These are phyloP conservation scores for Stegodyphus dumicola DNA, from an alignment of 1,140 invertebrate species.

Conservation along the genomic window DNA sequence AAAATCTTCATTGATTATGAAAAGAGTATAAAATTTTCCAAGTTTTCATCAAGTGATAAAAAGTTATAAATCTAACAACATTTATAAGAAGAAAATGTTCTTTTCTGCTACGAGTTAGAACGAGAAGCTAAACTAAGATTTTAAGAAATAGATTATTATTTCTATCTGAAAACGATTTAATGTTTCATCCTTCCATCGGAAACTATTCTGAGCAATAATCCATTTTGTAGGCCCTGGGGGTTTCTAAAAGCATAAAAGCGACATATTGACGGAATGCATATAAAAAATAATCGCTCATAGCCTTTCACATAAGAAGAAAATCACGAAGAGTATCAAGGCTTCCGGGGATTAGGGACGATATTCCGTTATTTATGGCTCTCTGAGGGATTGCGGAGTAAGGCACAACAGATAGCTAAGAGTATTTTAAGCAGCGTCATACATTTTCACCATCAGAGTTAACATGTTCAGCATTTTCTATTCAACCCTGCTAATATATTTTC, in stretches of 20 bases:
- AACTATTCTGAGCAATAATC: background rate
- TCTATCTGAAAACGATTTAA: background rate
- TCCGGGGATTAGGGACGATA: background rate
- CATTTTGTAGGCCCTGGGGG: background rate
- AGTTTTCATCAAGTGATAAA: too few relatives aligned
- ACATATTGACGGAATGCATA: conserved; percentile 8
- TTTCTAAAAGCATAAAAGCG: background rate
- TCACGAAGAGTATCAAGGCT: conserved; percentile 15
- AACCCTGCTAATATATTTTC: background rate
- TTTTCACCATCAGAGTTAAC: too few relatives aligned
- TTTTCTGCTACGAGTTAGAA: too few relatives aligned
- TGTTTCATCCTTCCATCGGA: background rate
- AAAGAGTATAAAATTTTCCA: too few relatives aligned
- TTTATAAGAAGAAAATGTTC: too few relatives aligned
- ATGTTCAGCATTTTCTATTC: background rate
- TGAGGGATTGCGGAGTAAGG: background rate
- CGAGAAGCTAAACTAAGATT: too few relatives aligned
- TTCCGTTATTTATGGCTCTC: conserved; percentile 30
- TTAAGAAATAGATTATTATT: background rate
- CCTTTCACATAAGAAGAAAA: conserved; percentile 24
- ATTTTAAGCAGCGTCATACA: background rate
- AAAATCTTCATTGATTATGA: too few relatives aligned
- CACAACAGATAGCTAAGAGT: background rate
- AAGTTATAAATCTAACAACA: too few relatives aligned
- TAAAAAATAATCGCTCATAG: conserved; percentile 28